These are phyloP conservation scores for Gortyna flavago DNA, from an alignment of 2,888 invertebrate genomes.

Conservation along the genomic window DNA sequence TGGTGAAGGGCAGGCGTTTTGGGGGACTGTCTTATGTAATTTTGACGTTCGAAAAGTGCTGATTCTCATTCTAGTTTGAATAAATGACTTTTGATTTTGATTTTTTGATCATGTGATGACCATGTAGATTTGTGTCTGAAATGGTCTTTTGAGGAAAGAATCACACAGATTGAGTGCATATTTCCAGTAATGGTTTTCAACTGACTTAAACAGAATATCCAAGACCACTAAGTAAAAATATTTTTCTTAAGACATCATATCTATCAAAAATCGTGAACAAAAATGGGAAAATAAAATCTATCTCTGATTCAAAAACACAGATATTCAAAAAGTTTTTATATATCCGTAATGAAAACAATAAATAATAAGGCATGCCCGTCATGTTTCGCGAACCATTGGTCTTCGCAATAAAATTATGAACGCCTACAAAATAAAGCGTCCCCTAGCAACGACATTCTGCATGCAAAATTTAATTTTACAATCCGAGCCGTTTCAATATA, in stretches of 20 bases:
- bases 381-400: constrained; percentile 88
- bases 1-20: too few relatives aligned
- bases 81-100: too few relatives aligned
- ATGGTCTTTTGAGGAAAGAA: neutral
- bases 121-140: too few relatives aligned
- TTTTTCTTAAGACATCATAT: neutral
- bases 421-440: constrained; percentile 89
- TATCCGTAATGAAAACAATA: constrained; percentile 67
- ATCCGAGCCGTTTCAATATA: constrained; percentile 88
- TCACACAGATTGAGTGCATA: too few relatives aligned
- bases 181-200: too few relatives aligned
- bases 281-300: neutral
- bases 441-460: constrained; percentile 85
- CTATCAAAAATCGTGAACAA: neutral
- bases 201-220: neutral
- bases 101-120: too few relatives aligned
- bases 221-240: too few relatives aligned
- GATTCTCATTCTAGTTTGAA: too few relatives aligned
- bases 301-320: neutral
- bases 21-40: too few relatives aligned
- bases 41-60: too few relatives aligned
- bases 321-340: constrained; percentile 22
- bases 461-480: constrained; percentile 90
- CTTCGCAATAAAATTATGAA: constrained; percentile 90
- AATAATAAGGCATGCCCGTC: constrained; percentile 79